Conservation (phyloP, 2,113 vertebrate species). For the Petrocephalus microphthalmus region DNA sequence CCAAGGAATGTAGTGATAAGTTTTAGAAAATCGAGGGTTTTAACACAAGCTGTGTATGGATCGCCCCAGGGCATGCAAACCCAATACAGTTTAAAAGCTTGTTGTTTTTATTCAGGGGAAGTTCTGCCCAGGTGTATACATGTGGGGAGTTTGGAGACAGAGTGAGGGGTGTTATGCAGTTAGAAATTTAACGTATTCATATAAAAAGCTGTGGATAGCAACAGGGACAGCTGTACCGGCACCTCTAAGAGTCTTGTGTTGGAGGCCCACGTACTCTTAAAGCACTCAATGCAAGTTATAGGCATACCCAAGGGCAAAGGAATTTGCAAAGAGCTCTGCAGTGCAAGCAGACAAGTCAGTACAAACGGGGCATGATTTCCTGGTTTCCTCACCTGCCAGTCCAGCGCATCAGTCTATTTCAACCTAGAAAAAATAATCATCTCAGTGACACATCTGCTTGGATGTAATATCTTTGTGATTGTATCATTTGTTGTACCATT, state of each 20-base stretch:
- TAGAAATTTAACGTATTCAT: neutral
- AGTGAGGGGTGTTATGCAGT: neutral
- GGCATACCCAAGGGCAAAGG: neutral
- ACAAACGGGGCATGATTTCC: neutral
- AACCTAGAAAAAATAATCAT: neutral
- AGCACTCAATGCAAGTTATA: neutral
- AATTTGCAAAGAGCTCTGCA: neutral
- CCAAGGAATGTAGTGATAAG: neutral
- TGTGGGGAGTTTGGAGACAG: neutral
- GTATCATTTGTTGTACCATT: neutral
- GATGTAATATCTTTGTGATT: neutral
- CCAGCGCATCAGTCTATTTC: neutral
- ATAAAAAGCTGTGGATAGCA: neutral
- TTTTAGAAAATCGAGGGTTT: neutral
- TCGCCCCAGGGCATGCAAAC: neutral
- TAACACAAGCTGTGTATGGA: neutral
- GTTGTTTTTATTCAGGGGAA: neutral
- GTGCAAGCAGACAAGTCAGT: neutral
- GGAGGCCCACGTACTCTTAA: neutral
- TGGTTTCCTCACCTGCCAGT: neutral
- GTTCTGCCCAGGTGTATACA: neutral
- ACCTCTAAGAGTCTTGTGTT: neutral
- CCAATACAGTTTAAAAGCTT: neutral
- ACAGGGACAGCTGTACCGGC: neutral
- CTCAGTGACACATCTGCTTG: neutral